Evolutionary conservation across 1,140 invertebrate species (phyloP).

Genomic region (Andricus grossulariae): DNA sequence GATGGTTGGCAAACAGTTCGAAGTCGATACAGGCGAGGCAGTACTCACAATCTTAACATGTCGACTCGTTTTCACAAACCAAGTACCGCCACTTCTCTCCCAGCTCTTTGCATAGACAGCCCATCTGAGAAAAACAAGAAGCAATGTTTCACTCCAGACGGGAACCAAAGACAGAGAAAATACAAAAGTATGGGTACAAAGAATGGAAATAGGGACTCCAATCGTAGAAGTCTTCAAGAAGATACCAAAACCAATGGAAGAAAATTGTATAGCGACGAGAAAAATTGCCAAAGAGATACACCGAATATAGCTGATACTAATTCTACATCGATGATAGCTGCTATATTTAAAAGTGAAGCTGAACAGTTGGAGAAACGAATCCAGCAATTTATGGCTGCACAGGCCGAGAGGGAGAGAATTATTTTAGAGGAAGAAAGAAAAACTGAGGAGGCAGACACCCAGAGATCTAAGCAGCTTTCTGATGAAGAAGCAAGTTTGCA

Average conservation of each 20-base stretch:
- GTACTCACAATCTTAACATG: slow-evolving; percentile 71
- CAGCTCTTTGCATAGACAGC: slow-evolving; percentile 76
- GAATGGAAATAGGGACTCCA: slow-evolving; percentile 58
- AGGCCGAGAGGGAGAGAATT: slow-evolving; percentile 72
- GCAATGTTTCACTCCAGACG: slow-evolving; percentile 59
- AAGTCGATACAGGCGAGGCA: slow-evolving; percentile 73
- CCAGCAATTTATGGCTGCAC: slow-evolving; percentile 73
- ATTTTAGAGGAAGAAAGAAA: slow-evolving; percentile 75
- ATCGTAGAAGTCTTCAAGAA: slow-evolving; percentile 36
- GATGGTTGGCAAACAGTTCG: slow-evolving; percentile 83
- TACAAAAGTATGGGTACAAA: slow-evolving; percentile 57
- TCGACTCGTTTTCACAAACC: slow-evolving; percentile 76
- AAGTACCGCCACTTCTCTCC: slow-evolving; percentile 78
- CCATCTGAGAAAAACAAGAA: slow-evolving; percentile 70
- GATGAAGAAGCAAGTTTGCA: slow-evolving; percentile 89
- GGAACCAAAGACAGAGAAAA: slow-evolving; percentile 51
- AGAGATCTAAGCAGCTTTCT: slow-evolving; percentile 79
- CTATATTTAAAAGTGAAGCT: slow-evolving; percentile 75
- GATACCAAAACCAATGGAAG: slow-evolving; percentile 31
- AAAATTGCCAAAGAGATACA: slow-evolving; percentile 31
- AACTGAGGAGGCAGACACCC: slow-evolving; percentile 75
- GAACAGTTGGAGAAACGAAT: slow-evolving; percentile 75
- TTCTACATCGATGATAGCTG: slow-evolving; percentile 73
- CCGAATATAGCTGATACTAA: slow-evolving; percentile 60
- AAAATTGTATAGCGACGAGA: slow-evolving; percentile 39